Percentiles rank a stretch among this genome's conserved stretches.
Evolutionary conservation across 2,888 invertebrate species (phyloP).

Genomic region (Pachymerium ferrugineum): DNA sequence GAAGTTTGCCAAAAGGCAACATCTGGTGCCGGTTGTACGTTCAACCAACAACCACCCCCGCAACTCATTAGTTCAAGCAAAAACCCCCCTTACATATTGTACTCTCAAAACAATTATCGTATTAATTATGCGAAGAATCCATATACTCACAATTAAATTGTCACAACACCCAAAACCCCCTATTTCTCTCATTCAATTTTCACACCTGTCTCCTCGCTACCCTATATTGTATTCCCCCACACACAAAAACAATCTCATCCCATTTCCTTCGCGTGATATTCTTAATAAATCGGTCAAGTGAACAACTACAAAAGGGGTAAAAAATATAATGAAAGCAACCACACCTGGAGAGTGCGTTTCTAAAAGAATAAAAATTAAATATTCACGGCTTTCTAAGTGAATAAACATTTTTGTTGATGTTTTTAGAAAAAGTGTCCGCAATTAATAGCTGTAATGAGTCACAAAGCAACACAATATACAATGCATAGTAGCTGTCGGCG

Average conservation of each 20-base stretch:
- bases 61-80: conserved; percentile 1
- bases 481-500: background rate
- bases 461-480: background rate
- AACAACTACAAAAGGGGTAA: background rate
- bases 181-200: background rate
- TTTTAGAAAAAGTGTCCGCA: background rate
- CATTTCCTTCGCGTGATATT: background rate
- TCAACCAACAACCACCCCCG: background rate
- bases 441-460: background rate
- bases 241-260: too few species aligned
- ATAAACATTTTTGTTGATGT: background rate
- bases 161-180: background rate
- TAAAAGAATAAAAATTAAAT: background rate
- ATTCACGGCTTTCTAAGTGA: background rate
- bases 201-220: background rate
- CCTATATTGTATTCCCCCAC: too few species aligned
- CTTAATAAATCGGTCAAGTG: background rate
- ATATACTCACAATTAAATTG: too few species aligned
- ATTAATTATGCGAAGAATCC: too few species aligned
- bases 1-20: conserved; percentile 23
- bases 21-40: background rate
- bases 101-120: too few species aligned
- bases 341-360: background rate
- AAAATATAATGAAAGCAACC: background rate
- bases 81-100: background rate